phyloP scores from a whole-genome alignment of 2,113 vertebrate species.

The Aphyosemion australe region DNA sequence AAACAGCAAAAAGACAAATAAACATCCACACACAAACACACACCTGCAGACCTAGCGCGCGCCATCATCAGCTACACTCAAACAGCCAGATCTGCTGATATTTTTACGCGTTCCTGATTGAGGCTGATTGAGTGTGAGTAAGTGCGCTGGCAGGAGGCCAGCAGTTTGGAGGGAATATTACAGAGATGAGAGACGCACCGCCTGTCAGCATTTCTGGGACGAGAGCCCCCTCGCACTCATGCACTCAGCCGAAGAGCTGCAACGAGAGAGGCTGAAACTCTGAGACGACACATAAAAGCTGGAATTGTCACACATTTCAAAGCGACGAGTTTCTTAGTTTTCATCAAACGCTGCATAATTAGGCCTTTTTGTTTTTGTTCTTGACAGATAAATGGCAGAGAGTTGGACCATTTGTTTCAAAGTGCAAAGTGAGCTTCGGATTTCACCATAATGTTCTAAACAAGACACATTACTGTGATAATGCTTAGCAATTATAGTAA shows the following conservation, averaged over 20 bases:
- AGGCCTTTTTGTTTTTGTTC: conserved; percentile 19
- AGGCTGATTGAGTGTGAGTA: conserved; percentile 51
- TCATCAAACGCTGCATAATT: conserved; percentile 30
- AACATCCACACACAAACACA: background rate
- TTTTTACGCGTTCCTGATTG: conserved; percentile 55
- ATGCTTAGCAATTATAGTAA: too few relatives aligned
- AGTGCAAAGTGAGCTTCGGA: conserved; percentile 11
- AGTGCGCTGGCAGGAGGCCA: conserved; percentile 58
- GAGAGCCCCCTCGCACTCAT: conserved; percentile 9
- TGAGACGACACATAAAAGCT: conserved; percentile 25
- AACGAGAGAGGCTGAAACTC: conserved; percentile 8
- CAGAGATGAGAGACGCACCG: conserved; percentile 34
- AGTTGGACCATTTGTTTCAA: conserved; percentile 20
- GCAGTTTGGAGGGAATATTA: conserved; percentile 51
- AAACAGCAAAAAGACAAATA: conserved; percentile 33
- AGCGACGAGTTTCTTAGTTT: conserved; percentile 17
- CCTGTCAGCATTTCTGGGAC: conserved; percentile 46
- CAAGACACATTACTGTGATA: too few relatives aligned
- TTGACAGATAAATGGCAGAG: conserved; percentile 25
- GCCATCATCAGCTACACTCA: conserved; percentile 5
- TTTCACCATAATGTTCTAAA: conserved; percentile 7
- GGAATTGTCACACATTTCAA: conserved; percentile 34
- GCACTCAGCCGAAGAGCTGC: background rate
- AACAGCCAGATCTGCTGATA: conserved; percentile 16
- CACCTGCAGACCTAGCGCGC: background rate